Conservation (phyloP, 2,888 invertebrate genomes). For the Tanytarsus gracilentus region DNA sequence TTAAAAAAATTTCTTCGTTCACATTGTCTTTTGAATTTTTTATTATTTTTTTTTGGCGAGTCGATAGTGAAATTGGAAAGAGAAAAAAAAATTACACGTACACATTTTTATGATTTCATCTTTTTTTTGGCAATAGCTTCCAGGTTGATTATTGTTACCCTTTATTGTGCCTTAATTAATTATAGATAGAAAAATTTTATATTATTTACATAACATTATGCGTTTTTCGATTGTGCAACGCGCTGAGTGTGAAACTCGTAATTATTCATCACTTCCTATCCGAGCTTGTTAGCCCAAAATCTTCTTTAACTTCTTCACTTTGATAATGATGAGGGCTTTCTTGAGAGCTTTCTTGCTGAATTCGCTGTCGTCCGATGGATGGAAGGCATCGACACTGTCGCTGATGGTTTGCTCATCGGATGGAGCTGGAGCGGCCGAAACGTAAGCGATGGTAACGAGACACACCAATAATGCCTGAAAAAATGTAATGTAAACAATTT, state of each 20-base stretch:
- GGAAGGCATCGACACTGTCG: slow-evolving; percentile 19
- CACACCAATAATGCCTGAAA: slow-evolving; percentile 38
- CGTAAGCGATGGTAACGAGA: slow-evolving; percentile 36
- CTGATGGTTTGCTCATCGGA: slow-evolving; percentile 36
- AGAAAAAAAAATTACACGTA: neutral
- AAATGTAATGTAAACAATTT: slow-evolving; percentile 3
- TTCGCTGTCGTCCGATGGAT: slow-evolving; percentile 24
- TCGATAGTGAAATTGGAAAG: neutral
- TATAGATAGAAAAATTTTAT: neutral
- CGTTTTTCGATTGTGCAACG: neutral
- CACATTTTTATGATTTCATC: no score
- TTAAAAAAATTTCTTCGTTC: neutral
- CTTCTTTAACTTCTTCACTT: slow-evolving; percentile 20
- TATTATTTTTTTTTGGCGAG: no score
- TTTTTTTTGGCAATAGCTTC: neutral
- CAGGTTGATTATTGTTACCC: neutral
- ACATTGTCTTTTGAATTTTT: neutral
- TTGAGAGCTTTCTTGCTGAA: slow-evolving; percentile 18
- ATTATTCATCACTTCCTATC: neutral
- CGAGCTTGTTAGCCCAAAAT: neutral
- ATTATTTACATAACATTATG: slow-evolving; percentile 18
- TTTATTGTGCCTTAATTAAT: slow-evolving; percentile 23
- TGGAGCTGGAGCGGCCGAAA: slow-evolving; percentile 33
- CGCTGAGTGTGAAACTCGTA: neutral
- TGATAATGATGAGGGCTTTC: slow-evolving; percentile 15